Base-by-base conservation (phyloP, 2,113 vertebrate genomes). In the Lipophrys pholis region DNA sequence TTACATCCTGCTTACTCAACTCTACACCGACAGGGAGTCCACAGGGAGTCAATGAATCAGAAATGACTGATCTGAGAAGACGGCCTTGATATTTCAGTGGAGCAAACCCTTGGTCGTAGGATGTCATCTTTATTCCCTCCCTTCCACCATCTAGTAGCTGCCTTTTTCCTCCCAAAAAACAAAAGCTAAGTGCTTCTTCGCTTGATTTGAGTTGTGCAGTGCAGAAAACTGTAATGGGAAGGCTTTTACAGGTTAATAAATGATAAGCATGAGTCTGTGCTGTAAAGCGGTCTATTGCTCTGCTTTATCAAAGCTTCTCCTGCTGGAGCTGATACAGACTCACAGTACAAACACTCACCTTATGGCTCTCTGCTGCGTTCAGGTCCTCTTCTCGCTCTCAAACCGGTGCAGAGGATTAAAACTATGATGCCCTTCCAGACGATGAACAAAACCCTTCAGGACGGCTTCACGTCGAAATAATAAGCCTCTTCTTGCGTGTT, bases 321-420 rank as follows among this genome's bases (percentile, higher is more conserved):
- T 4, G 21, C 21, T 30, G 21, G 48, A 17, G 10, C 0, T 35
- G 14, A 15, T 2, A 8, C 8, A 30, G 53, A 30, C 21, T 30
- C 35, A 1, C 52, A 14, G 42, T 3, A 12, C 7, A 15, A 59
- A 15, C 52, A 68, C 82, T 86, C 73, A 90, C 86, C 89, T 78
- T 56, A 21, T 10, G 55, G 42, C 14, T 21, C 16, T 61, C 51
- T 5, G 38, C 49, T 51, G n/a, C n/a, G 30, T 42, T 9, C 35
- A 16, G 1, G 9, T 36, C 49, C 58, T 69, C 68, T 51, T 1
- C 2, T 17, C 12, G 0, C 59, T 54, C 36, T 35, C 30, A 38
- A 16, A 56, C 38, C 12, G 38, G 10, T 53, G 10, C 21, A 40
- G n/a, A n/a, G n/a, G n/a, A n/a, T n/a, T n/a, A n/a, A n/a, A n/a